Evolutionary conservation across 2,113 vertebrate species (phyloP), one percentile per base, ranked within the genome.

Genomic region (Gulo gulo): DNA sequence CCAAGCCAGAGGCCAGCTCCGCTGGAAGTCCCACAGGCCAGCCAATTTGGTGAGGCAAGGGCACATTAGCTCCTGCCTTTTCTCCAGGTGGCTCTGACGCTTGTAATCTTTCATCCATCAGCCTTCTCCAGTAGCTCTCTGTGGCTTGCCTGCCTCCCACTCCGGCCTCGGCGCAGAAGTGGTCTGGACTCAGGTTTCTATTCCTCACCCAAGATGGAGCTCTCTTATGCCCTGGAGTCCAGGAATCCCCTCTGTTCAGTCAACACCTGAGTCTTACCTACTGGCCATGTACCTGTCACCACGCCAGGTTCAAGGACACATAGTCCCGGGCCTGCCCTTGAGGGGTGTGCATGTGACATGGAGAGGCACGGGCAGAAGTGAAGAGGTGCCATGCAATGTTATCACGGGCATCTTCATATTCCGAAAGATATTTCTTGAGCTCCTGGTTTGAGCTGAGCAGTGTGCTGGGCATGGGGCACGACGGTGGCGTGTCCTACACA

Each of bases 401-500:
- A 45, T 47, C 55, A 12, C 6, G 18, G 47, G 31, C 23, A 57
- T 10, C 10, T 80, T 36, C 39, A 26, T 47, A 4, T 4, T 69
- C 34, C 14, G 14, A 18, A 57, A 86, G 39, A 36, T 50, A 52
- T 31, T 59, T 76, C n/a, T 59, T 52, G 42, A 83, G 52, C 21
- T 55, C 59, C 29, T 18, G 10, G 18, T 73, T 7, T 67, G 57
- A 24, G 5, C 24, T 69, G 61, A 47, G 8, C 29, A 20, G 7
- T 29, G 45, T 47, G 18, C 63, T 69, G 34, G n/a, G 21, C 47
- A 8, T 29, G 52, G 13, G 15, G 39, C 29, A 2, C 4, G 5
- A 0, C 6, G 0, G 24, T 45, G 18, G 8, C 6, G 0, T 47
- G 16, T n/a, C 84, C 73, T 34, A 0, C 0, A 2, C 6, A 24